Evolutionary conservation across 1,140 invertebrate genomes (phyloP).

Genomic region (Papilio aristodemus): DNA sequence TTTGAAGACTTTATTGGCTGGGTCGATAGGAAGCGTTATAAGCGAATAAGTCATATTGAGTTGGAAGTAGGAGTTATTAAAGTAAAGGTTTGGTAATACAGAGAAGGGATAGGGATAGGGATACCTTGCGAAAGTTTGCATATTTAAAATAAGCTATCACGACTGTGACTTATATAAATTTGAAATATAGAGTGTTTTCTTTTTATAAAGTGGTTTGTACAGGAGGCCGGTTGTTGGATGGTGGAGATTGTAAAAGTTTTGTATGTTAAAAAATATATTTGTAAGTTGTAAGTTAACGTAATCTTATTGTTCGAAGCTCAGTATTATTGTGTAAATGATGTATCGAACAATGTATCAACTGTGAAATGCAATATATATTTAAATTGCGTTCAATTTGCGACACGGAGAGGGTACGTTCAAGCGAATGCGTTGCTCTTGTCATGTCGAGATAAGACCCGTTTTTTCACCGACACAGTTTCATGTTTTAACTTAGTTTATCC

Average conservation of each 20-base stretch:
- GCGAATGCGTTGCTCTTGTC: slow-evolving; percentile 12
- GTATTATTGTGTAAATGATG: slow-evolving; percentile 13
- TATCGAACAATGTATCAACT: slow-evolving; percentile 21
- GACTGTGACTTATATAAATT: too few relatives aligned
- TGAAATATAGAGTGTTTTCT: too few relatives aligned
- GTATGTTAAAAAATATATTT: not conserved
- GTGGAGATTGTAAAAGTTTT: too few relatives aligned
- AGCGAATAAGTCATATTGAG: too few relatives aligned
- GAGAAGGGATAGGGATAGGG: not conserved
- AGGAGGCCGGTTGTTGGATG: too few relatives aligned
- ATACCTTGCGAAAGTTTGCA: too few relatives aligned
- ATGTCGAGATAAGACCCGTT: slow-evolving; percentile 2
- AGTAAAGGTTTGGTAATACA: too few relatives aligned
- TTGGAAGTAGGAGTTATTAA: too few relatives aligned
- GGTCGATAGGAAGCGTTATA: too few relatives aligned
- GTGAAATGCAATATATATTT: slow-evolving; percentile 25
- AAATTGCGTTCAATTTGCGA: slow-evolving; percentile 27
- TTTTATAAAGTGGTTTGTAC: too few relatives aligned
- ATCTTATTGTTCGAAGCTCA: not conserved
- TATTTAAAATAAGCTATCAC: too few relatives aligned
- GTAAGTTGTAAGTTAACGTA: not conserved
- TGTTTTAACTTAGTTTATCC: not conserved
- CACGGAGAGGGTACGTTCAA: not conserved
- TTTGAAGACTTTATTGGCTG: too few relatives aligned
- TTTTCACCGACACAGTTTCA: not conserved